These are phyloP conservation scores for Falco biarmicus DNA, from an alignment of 2,797 vertebrate species.

Conservation along the genomic window DNA sequence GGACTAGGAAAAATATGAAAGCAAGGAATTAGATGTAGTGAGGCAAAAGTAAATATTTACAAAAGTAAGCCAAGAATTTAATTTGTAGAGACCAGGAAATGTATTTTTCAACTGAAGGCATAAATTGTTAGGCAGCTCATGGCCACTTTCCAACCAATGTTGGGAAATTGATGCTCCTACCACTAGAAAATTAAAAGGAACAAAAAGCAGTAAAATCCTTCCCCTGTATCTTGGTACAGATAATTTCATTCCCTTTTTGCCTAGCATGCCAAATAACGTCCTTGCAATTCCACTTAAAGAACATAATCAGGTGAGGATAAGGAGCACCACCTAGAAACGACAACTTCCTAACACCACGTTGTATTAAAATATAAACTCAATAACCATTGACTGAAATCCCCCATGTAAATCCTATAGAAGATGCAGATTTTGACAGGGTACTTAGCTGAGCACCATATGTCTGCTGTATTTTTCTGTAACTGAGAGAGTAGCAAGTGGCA, in stretches of 20 bases:
- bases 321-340: not conserved
- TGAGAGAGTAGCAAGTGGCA: not conserved
- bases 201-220: not conserved
- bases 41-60: constrained; percentile 76
- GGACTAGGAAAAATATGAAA: constrained; percentile 43
- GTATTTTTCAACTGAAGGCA: constrained; percentile 61
- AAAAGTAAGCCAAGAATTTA: constrained; percentile 10
- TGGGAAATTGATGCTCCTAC: not conserved
- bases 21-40: constrained; percentile 64
- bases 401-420: accelerated
- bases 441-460: not conserved
- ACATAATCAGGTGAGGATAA: not conserved
- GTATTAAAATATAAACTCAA: not conserved
- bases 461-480: not conserved
- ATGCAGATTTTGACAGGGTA: not conserved
- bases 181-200: not conserved
- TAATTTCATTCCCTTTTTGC: not conserved
- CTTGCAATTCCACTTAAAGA: not conserved
- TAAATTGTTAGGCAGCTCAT: constrained; percentile 55
- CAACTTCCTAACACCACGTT: not conserved
- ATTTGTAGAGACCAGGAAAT: constrained; percentile 32
- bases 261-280: not conserved
- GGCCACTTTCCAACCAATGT: constrained; percentile 27
- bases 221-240: not conserved
- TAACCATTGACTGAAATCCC: not conserved